A percentile compares a stretch with the other conserved stretches of the same genome.
Evolutionary conservation across 2,113 vertebrate species (phyloP).

Genomic region (Sylvia atricapilla): DNA sequence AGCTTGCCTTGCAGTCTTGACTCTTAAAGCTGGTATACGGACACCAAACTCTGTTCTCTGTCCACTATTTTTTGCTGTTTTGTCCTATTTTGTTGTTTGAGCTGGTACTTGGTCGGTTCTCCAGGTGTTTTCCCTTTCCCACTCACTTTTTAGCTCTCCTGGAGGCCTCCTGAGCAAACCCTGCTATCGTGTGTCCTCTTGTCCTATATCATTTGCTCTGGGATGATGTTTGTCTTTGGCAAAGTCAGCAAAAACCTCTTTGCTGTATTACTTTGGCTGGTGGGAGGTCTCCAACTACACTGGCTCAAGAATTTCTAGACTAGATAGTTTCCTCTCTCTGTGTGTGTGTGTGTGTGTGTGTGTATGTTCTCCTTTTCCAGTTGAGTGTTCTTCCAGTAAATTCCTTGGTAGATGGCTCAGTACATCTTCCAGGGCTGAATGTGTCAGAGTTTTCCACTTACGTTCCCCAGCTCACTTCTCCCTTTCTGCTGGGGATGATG

Average conservation of each 20-base stretch:
- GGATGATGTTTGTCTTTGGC: not conserved
- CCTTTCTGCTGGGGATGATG: not conserved
- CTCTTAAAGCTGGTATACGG: not conserved
- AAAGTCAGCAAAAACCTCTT: not conserved
- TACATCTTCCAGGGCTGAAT: not conserved
- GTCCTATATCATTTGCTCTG: not conserved
- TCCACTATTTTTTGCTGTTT: not conserved
- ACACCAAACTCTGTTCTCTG: not conserved
- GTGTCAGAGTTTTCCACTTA: not conserved
- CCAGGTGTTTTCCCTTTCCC: not conserved
- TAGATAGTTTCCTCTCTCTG: not conserved
- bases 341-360: accelerated
- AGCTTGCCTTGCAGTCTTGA: not conserved
- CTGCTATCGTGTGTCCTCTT: not conserved
- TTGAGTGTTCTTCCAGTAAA: not conserved
- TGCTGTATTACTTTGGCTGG: not conserved
- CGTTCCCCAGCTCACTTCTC: not conserved
- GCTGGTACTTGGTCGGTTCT: not conserved
- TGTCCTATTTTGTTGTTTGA: not conserved
- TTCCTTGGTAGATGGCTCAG: not conserved
- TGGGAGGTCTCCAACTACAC: not conserved
- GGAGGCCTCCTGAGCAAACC: not conserved
- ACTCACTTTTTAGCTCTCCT: not conserved
- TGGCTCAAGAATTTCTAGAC: not conserved
- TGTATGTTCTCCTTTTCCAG: not conserved